phyloP scores from a whole-genome alignment of 2,888 invertebrate genomes.

The Morpho deidamia region DNA sequence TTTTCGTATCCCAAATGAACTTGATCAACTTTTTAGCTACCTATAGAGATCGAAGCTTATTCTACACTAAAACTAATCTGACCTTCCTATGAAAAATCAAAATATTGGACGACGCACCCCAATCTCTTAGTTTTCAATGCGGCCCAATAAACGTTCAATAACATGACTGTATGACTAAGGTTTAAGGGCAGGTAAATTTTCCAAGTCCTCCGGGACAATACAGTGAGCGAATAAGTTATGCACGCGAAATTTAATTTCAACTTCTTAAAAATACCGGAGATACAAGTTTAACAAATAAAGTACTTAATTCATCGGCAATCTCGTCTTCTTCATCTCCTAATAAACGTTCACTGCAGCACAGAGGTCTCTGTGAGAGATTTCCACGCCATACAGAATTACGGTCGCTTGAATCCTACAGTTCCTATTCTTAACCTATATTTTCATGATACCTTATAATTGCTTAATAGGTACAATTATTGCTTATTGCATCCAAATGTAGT shows the following conservation, averaged over 20 bases:
- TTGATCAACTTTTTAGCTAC: background rate
- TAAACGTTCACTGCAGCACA: too few relatives aligned
- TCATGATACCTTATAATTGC: background rate
- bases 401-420: too few relatives aligned
- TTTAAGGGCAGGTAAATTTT: constrained; percentile 50
- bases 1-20: background rate
- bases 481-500: too few relatives aligned
- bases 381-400: too few relatives aligned
- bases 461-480: background rate
- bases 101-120: constrained; percentile 3
- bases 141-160: constrained; percentile 62
- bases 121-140: constrained; percentile 25
- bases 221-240: constrained; percentile 34
- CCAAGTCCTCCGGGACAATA: constrained; percentile 37
- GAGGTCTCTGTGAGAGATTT: too few relatives aligned
- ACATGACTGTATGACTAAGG: constrained; percentile 45
- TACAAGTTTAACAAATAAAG: too few relatives aligned
- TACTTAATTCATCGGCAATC: too few relatives aligned
- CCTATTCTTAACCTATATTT: too few relatives aligned
- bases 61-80: background rate
- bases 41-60: background rate
- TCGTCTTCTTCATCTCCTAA: too few relatives aligned
- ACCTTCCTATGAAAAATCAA: background rate
- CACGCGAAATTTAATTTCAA: background rate
- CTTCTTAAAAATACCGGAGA: background rate